Conservation (phyloP, 2,113 vertebrate species). For the Suncus etruscus region DNA sequence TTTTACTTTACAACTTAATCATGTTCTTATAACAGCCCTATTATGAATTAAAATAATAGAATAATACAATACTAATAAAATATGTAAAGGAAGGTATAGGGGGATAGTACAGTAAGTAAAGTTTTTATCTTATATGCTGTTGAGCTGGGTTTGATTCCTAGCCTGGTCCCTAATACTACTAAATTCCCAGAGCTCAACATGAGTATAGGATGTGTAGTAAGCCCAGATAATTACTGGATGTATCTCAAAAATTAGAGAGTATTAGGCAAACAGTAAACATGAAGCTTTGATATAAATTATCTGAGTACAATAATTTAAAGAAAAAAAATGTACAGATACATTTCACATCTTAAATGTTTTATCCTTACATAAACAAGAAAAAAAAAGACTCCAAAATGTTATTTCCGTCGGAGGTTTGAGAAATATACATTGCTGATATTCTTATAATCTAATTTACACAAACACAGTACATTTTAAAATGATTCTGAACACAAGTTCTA, state of each 20-base stretch:
- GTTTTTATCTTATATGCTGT: too few relatives aligned
- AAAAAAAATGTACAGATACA: neutral
- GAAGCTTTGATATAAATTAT: neutral
- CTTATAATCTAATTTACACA: constrained; percentile 4
- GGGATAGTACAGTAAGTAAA: neutral
- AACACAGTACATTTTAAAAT: constrained; percentile 1
- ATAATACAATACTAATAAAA: neutral
- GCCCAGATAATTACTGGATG: too few relatives aligned
- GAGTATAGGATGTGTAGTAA: too few relatives aligned
- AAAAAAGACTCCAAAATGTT: neutral
- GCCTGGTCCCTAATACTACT: too few relatives aligned
- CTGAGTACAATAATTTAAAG: neutral
- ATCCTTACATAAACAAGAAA: neutral
- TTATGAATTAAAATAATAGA: neutral
- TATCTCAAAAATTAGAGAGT: too few relatives aligned
- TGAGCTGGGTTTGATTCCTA: too few relatives aligned
- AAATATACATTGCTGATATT: constrained; percentile 3
- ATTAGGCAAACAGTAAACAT: neutral
- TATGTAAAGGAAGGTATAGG: too few relatives aligned
- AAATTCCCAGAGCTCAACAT: too few relatives aligned
- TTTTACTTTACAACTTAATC: neutral
- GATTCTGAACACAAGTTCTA: neutral
- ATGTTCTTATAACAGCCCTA: neutral
- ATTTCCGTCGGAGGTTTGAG: neutral
- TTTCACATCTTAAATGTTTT: constrained; percentile 20